These are phyloP conservation scores for Automeris io DNA, from an alignment of 2,888 invertebrate genomes.

Conservation along the genomic window DNA sequence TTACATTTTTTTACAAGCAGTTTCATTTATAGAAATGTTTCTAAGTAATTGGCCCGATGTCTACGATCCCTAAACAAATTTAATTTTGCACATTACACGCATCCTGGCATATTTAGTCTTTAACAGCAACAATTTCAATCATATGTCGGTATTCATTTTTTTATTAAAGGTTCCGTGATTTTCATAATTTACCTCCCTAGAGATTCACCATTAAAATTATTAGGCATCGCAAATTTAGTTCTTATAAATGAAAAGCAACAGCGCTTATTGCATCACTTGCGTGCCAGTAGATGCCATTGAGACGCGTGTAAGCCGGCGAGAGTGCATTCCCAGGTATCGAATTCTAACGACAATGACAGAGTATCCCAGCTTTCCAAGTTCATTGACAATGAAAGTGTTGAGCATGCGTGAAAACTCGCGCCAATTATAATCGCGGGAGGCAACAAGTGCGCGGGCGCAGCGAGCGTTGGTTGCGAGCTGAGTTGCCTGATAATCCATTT, in stretches of 20 bases:
- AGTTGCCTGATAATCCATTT: too few relatives aligned
- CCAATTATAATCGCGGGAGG: conserved; percentile 41
- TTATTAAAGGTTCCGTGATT: too few relatives aligned
- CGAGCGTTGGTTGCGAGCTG: conserved; percentile 27
- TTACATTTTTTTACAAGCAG: too few relatives aligned
- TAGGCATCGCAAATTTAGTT: not conserved
- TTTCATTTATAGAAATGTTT: too few relatives aligned
- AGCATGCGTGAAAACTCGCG: conserved; percentile 69
- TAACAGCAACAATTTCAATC: too few relatives aligned
- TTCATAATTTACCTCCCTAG: too few relatives aligned
- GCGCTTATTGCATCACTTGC: conserved; percentile 45
- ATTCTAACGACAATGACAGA: conserved; percentile 69
- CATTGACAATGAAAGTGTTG: conserved; percentile 74
- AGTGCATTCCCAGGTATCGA: conserved; percentile 71
- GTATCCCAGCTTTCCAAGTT: conserved; percentile 75
- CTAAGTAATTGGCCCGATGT: too few relatives aligned
- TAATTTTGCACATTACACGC: too few relatives aligned
- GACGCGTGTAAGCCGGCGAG: conserved; percentile 56
- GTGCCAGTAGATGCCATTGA: conserved; percentile 37
- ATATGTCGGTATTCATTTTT: too few relatives aligned
- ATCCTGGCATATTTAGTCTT: too few relatives aligned
- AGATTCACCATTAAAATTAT: too few relatives aligned
- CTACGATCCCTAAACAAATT: too few relatives aligned
- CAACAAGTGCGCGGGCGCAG: conserved; percentile 16
- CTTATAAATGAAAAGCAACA: conserved; percentile 14